Conservation (phyloP, 2,113 vertebrate genomes). For the Phasianus colchicus region DNA sequence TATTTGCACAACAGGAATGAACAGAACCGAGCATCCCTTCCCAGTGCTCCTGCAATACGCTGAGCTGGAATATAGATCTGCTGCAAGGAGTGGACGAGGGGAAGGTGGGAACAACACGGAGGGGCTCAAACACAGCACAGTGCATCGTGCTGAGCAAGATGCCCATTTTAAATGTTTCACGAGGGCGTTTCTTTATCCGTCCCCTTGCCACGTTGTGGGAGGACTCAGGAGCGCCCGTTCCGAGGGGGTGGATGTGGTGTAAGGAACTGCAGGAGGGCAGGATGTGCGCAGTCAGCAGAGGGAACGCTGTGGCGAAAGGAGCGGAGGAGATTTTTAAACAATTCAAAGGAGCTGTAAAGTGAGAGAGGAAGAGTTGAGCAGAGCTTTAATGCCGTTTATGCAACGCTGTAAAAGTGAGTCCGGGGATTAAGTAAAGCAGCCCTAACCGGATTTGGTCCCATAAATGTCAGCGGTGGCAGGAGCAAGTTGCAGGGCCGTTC, state of each 20-base stretch:
- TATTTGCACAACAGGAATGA: not conserved
- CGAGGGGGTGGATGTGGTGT: not conserved
- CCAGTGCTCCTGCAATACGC: not conserved
- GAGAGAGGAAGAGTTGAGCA: not conserved
- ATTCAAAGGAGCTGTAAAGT: not conserved
- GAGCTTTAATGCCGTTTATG: conserved; percentile 21
- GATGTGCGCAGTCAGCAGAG: not conserved
- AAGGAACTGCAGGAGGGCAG: not conserved
- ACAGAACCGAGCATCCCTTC: not conserved
- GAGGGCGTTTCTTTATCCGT: not conserved
- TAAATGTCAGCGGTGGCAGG: not conserved
- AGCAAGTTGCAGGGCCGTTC: not conserved
- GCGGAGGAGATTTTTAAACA: not conserved
- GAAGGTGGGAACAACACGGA: not conserved
- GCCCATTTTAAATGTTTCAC: not conserved
- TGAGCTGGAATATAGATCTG: not conserved
- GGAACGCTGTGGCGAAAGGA: not conserved
- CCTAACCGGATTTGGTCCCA: conserved; percentile 48
- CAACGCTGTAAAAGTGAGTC: not conserved
- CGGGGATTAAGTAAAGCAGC: conserved; percentile 48
- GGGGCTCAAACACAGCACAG: not conserved
- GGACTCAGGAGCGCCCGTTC: not conserved
- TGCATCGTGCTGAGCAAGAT: not conserved
- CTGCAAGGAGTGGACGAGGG: not conserved
- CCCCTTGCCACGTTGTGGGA: not conserved